Base-by-base conservation (phyloP, 2,888 invertebrate species). In the Eristalis arbustorum region DNA sequence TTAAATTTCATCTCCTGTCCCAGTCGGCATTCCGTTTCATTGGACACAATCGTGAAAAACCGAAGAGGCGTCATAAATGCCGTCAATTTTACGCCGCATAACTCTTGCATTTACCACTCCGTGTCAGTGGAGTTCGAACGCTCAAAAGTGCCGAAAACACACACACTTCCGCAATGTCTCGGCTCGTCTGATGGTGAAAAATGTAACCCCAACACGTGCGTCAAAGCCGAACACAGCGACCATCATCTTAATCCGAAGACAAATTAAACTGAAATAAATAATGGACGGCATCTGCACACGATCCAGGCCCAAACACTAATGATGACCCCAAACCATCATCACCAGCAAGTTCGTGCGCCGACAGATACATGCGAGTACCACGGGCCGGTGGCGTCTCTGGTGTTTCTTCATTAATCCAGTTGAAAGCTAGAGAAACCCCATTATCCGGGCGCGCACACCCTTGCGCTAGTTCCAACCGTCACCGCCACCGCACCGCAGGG, bases 381-480 rank as follows among this genome's bases (percentile, higher is more conserved):
- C 22, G n/a, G 57, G 64, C 5, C 18, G 18, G n/a, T 6, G 5
- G 37, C 8, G 34, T 34, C 37, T 67, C 3, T n/a, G 4, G 56
- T 31, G 34, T 62, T 42, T 64, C 37, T 67, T 59, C 73, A 80
- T 73, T 74, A 80, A 80, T 74, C 67, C 79, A 73, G 68, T 80
- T 80, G 68, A 73, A 67, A 40, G 69, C 28, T 64, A 28, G 18
- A 14, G 37, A 59, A 31, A 59, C 28, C 49, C 64, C 31, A 49
- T 49, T 49, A 49, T 18, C 49, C 18, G 49, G 25, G 59, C 13
- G 59, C 59, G 59, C 13, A 23, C 59, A 28, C 25, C 59, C 59
- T 49, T 8, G 59, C 25, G 25, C 22, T 31, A 10, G 31, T 5
- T 31, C 10, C 0, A 8, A 10, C 10, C 10, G 31, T 1, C 63